Percentiles rank a stretch among this genome's conserved stretches.
Conservation (phyloP, 2,888 invertebrate species). For the Tetanocera ferruginea region DNA sequence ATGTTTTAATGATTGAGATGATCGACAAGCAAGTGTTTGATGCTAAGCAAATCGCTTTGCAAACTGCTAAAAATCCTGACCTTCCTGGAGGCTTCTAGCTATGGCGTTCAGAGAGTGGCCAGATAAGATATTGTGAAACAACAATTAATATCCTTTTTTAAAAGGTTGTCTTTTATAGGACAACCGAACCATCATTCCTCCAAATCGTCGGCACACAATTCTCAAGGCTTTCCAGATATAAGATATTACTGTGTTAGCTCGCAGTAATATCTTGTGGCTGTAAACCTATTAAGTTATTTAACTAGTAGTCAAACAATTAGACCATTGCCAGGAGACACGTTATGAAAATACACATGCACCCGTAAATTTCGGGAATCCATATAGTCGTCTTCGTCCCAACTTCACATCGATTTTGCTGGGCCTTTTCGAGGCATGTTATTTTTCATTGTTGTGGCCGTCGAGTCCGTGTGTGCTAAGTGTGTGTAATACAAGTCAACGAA, state of each 20-base stretch:
- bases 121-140: background rate
- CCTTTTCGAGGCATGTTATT: constrained; percentile 37
- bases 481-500: too few relatives aligned
- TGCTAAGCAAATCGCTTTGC: too few relatives aligned
- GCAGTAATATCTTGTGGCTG: constrained; percentile 39
- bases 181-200: constrained; percentile 41
- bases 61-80: too few relatives aligned
- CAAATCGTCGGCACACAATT: background rate
- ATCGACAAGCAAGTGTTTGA: too few relatives aligned
- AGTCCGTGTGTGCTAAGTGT: too few relatives aligned
- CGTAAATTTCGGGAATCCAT: constrained; percentile 20
- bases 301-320: constrained; percentile 16
- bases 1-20: too few relatives aligned
- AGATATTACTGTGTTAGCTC: constrained; percentile 23
- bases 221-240: background rate
- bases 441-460: constrained; percentile 35
- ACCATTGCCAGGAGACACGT: constrained; percentile 18
- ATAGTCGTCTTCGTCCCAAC: constrained; percentile 16
- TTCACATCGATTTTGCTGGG: constrained; percentile 37
- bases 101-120: too few relatives aligned
- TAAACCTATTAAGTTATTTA: constrained; percentile 31
- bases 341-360: constrained; percentile 23
- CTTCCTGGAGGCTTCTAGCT: too few relatives aligned
- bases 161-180: constrained; percentile 45
- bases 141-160: constrained; percentile 32